These are phyloP conservation scores for Phallusia fumigata DNA, from an alignment of 23 tunicate species.

Conservation along the genomic window DNA sequence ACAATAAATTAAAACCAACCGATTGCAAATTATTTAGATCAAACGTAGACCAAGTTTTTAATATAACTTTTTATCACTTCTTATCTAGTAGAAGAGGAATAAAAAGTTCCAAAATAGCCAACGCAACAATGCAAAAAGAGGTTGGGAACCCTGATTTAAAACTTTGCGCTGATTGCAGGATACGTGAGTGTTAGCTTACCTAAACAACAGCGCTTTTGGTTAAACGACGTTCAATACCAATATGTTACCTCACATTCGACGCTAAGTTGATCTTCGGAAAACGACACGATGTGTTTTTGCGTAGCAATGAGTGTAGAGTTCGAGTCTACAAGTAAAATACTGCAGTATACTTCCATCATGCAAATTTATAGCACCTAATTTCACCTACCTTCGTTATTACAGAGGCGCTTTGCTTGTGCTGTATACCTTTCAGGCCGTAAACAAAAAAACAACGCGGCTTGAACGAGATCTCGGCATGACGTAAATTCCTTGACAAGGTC, in stretches of 20 bases:
- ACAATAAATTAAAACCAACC: too few relatives aligned
- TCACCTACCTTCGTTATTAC: not conserved
- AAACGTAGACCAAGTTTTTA: too few relatives aligned
- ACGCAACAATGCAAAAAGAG: too few relatives aligned
- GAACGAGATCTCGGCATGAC: not conserved
- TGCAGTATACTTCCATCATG: not conserved
- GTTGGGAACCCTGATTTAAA: too few relatives aligned
- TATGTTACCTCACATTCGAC: not conserved
- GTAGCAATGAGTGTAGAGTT: not conserved
- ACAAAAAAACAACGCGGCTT: not conserved
- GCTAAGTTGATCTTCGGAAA: not conserved
- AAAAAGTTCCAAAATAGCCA: too few relatives aligned
- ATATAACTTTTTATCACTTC: too few relatives aligned
- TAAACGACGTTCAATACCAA: too few relatives aligned
- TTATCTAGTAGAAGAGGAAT: too few relatives aligned
- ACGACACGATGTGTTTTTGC: not conserved
- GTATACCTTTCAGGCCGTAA: not conserved
- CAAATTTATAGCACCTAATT: not conserved
- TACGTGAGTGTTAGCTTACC: too few relatives aligned
- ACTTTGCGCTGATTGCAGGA: too few relatives aligned
- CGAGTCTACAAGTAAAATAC: not conserved
- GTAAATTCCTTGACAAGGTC: conserved; percentile 1
- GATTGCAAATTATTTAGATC: too few relatives aligned
- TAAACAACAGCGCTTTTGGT: too few relatives aligned
- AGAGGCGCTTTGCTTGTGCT: not conserved